phyloP scores from a whole-genome alignment of 2,797 vertebrate genomes.

The Tapera naevia region DNA sequence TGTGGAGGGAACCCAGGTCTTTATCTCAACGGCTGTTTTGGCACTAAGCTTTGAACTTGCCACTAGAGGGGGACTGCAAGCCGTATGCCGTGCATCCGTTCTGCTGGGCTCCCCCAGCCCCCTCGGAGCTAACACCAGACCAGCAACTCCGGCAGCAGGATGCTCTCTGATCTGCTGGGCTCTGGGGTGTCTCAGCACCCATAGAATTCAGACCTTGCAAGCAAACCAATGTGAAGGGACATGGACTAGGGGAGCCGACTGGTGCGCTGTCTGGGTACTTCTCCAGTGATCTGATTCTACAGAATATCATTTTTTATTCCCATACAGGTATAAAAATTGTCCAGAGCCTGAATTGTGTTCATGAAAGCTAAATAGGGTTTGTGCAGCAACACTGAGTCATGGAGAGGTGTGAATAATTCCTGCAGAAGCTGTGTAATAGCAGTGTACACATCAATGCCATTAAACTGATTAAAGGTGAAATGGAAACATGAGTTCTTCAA shows the following conservation, averaged over 20 bases:
- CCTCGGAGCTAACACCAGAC: background rate
- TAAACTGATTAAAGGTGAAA: background rate
- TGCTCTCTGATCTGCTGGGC: background rate
- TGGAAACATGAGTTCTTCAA: background rate
- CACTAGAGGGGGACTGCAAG: slow-evolving; percentile 37
- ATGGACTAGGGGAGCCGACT: accelerated
- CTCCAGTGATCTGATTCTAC: background rate
- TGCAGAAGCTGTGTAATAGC: background rate
- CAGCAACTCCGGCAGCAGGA: background rate
- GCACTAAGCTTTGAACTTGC: background rate
- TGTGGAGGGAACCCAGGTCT: background rate
- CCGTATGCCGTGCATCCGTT: accelerated
- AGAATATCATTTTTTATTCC: background rate
- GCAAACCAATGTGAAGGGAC: background rate
- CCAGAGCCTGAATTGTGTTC: background rate
- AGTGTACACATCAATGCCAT: background rate
- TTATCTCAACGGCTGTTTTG: accelerated
- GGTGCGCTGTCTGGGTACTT: accelerated
- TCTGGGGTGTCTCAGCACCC: background rate
- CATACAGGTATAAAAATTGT: background rate
- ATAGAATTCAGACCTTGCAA: background rate
- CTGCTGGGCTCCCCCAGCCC: background rate
- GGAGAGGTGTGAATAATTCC: background rate
- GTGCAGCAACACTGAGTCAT: background rate
- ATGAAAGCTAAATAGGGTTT: background rate